Percentiles rank a stretch among this genome's conserved stretches.
These are phyloP conservation scores for Noctua pronuba DNA, from an alignment of 2,888 invertebrate genomes.

Conservation along the genomic window DNA sequence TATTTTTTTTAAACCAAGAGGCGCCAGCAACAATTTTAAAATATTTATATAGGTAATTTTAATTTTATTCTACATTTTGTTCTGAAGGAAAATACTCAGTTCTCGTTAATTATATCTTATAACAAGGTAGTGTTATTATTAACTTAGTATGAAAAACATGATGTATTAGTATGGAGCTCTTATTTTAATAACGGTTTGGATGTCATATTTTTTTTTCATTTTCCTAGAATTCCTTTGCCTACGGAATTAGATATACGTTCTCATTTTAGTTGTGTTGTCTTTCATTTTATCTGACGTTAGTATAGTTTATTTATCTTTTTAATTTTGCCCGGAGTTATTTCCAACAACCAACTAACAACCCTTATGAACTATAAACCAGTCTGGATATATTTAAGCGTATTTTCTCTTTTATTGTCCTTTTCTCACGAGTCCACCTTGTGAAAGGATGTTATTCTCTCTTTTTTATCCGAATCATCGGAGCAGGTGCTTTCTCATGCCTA, in stretches of 20 bases:
- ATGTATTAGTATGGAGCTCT: not conserved
- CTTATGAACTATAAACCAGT: conserved; percentile 13
- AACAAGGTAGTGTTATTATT: conserved; percentile 23
- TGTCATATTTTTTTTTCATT: not conserved
- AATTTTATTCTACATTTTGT: conserved; percentile 17
- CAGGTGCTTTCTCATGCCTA: conserved; percentile 51
- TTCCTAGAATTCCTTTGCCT: not conserved
- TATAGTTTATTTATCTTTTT: not conserved
- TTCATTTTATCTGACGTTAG: not conserved
- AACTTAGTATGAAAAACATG: conserved; percentile 5
- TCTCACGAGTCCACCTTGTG: conserved; percentile 46
- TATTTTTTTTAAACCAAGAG: conserved; percentile 21
- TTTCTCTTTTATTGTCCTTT: conserved; percentile 28
- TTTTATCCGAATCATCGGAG: conserved; percentile 36
- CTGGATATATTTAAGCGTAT: not conserved
- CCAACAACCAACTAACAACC: not conserved
- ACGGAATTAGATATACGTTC: not conserved
- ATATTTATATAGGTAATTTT: conserved; percentile 10
- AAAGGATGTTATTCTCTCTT: conserved; percentile 39
- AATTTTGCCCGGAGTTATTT: not conserved
- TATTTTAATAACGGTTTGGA: conserved; percentile 3
- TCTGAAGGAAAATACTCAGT: conserved; percentile 27
- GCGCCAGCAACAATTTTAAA: conserved; percentile 12
- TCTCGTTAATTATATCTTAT: conserved; percentile 22
- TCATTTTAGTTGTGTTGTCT: not conserved